These are phyloP conservation scores for Branchinecta lindahli DNA, from an alignment of 1,140 invertebrate genomes.

Conservation along the genomic window DNA sequence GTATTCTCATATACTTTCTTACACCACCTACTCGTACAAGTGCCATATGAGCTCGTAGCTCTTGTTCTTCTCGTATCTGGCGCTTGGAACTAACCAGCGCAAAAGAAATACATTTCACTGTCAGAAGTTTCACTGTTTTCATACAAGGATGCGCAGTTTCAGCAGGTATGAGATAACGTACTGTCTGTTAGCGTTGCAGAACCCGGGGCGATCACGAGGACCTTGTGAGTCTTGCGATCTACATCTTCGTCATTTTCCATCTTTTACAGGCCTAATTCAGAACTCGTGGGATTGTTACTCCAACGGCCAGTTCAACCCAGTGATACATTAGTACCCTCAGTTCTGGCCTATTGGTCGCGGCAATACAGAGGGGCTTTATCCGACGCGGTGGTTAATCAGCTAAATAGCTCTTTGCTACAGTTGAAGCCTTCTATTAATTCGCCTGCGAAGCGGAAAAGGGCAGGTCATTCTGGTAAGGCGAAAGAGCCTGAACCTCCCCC, in stretches of 20 bases:
- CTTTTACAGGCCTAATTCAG: slow-evolving; percentile 52
- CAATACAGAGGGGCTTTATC: slow-evolving; percentile 14
- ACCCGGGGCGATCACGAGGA: no score
- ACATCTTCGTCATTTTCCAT: slow-evolving; percentile 14
- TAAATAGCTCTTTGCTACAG: slow-evolving; percentile 16
- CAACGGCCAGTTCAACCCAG: slow-evolving; percentile 52
- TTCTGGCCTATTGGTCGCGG: slow-evolving; percentile 19
- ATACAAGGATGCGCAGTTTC: no score
- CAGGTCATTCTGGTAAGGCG: slow-evolving; percentile 1
- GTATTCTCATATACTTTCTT: no score
- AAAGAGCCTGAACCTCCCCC: slow-evolving; percentile 14
- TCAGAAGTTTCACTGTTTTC: no score
- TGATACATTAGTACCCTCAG: slow-evolving; percentile 16
- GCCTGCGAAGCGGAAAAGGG: slow-evolving; percentile 19
- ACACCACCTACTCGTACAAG: no score
- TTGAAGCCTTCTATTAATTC: slow-evolving; percentile 10
- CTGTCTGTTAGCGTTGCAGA: no score
- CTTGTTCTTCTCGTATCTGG: no score
- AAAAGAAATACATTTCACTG: no score
- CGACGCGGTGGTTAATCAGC: slow-evolving; percentile 17
- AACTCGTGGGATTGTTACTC: slow-evolving; percentile 67
- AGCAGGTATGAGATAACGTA: no score
- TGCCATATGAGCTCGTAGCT: no score
- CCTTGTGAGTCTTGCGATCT: no score
- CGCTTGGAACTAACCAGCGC: no score